Evolutionary conservation across 1,140 invertebrate genomes (phyloP).

Genomic region (Papilio xuthus): DNA sequence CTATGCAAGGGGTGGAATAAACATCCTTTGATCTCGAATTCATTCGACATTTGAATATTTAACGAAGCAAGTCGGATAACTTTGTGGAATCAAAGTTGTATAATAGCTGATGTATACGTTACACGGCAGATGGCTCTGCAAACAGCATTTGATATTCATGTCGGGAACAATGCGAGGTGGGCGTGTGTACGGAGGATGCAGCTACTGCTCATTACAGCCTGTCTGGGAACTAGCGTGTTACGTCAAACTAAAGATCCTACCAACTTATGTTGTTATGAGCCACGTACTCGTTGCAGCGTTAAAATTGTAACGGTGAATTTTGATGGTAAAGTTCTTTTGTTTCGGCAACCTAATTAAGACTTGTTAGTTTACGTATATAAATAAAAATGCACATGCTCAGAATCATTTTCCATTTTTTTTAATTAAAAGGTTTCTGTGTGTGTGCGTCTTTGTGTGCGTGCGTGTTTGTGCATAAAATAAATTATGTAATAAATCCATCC

Average conservation of each 20-base stretch:
- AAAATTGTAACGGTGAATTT: background rate
- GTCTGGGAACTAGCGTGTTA: slow-evolving; percentile 23
- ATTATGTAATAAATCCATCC: too few species aligned
- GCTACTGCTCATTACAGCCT: slow-evolving; percentile 31
- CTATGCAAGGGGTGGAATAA: slow-evolving; percentile 19
- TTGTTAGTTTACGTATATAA: background rate
- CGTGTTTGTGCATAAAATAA: too few species aligned
- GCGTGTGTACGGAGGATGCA: slow-evolving; percentile 38
- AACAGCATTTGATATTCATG: slow-evolving; percentile 66
- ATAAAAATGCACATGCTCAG: too few species aligned
- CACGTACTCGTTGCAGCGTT: background rate
- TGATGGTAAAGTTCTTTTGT: slow-evolving; percentile 4
- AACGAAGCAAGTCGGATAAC: slow-evolving; percentile 52
- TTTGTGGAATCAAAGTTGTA: slow-evolving; percentile 65
- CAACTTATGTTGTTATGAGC: slow-evolving; percentile 7
- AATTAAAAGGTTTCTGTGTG: too few species aligned
- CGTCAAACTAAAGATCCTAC: slow-evolving; percentile 28
- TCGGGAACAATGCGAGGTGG: slow-evolving; percentile 42
- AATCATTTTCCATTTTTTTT: too few species aligned
- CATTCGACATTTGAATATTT: slow-evolving; percentile 41
- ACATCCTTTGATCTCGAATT: slow-evolving; percentile 25
- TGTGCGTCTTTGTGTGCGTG: too few species aligned
- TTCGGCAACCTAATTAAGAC: slow-evolving; percentile 1
- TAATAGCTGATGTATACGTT: slow-evolving; percentile 45
- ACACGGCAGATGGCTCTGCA: slow-evolving; percentile 53